Percentiles rank a stretch among this genome's conserved stretches.
phyloP scores from a whole-genome alignment of 2,797 vertebrate species.

The Pantherophis vulpinus region DNA sequence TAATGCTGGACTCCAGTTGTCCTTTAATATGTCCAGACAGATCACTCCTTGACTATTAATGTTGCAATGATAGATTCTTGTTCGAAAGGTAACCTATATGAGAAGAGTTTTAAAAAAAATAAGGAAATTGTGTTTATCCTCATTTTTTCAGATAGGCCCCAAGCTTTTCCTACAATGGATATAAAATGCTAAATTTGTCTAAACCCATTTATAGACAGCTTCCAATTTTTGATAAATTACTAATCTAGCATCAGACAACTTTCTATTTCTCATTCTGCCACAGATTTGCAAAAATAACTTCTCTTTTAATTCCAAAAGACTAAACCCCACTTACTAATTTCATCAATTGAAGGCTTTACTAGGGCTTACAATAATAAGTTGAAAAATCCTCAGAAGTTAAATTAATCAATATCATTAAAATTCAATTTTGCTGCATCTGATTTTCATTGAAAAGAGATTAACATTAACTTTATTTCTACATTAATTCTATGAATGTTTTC shows the following conservation, averaged over 20 bases:
- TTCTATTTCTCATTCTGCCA: not conserved
- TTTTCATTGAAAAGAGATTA: not conserved
- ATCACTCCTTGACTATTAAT: slow-evolving; percentile 93
- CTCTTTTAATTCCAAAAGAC: not conserved
- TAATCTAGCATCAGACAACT: not conserved
- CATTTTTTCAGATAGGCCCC: slow-evolving; percentile 5
- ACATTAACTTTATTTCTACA: not conserved
- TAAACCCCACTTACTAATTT: not conserved
- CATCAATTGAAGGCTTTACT: not conserved
- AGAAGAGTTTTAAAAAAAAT: slow-evolving; percentile 7
- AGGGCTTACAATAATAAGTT: not conserved
- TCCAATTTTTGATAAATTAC: not conserved
- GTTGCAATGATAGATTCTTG: slow-evolving; percentile 92
- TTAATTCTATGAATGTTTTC: not conserved
- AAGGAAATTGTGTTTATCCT: not conserved
- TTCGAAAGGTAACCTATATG: slow-evolving; percentile 79
- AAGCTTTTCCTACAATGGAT: not conserved
- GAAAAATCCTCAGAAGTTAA: not conserved
- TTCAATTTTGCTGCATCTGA: not conserved
- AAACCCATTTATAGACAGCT: not conserved
- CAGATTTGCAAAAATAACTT: not conserved
- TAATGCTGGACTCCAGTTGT: slow-evolving; percentile 89
- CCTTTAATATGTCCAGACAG: slow-evolving; percentile 85
- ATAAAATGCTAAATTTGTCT: not conserved
- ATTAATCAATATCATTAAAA: not conserved